A percentile compares a stretch with the other conserved stretches of the same genome.
Evolutionary conservation across 2,113 vertebrate species (phyloP).

Genomic region (Tiliqua scincoides): DNA sequence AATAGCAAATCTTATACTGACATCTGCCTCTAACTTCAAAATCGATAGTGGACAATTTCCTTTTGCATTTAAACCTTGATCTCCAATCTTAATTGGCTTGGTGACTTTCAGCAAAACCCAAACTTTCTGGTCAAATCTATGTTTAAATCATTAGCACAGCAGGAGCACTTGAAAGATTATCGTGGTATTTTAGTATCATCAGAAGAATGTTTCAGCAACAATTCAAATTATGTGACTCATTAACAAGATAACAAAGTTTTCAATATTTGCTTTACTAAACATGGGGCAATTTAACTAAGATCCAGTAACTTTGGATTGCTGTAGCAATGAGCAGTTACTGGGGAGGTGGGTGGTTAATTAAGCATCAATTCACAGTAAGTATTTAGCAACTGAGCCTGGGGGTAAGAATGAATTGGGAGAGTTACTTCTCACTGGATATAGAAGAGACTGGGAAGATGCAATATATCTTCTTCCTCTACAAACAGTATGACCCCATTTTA

Average conservation of each 20-base stretch:
- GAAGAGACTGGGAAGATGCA: background rate
- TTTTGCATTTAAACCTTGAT: conserved; percentile 19
- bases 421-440: conserved; percentile 31
- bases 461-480: background rate
- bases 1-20: background rate
- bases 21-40: background rate
- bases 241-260: conserved; percentile 33
- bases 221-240: background rate
- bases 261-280: conserved; percentile 25
- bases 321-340: background rate
- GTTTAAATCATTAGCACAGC: conserved; percentile 26
- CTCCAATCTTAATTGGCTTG: background rate
- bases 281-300: conserved; percentile 24
- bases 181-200: rapidly evolving
- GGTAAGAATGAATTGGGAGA: conserved; percentile 50
- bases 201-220: background rate
- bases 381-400: conserved; percentile 53
- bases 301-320: conserved; percentile 29
- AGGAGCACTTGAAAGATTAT: background rate
- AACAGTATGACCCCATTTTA: rapidly evolving
- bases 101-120: conserved; percentile 19
- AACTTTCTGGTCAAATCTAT: conserved; percentile 31
- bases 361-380: conserved; percentile 54
- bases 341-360: conserved; percentile 67
- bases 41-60: background rate